Evolutionary conservation across 2,888 invertebrate genomes (phyloP).

Genomic region (Erpobdella octoculata): DNA sequence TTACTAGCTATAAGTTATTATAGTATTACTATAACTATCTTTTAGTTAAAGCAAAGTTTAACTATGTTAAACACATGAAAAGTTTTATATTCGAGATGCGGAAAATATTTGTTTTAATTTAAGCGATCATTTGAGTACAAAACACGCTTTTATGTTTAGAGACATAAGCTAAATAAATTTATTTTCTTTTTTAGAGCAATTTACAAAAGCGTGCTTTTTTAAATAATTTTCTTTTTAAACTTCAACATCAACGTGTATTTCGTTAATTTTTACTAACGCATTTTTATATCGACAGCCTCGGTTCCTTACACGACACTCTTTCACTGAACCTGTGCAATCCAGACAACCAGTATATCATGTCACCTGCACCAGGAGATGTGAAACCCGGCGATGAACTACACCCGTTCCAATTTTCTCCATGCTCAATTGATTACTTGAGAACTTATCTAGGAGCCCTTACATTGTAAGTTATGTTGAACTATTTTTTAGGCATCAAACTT

Average conservation of each 20-base stretch:
- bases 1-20: too few species aligned
- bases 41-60: too few species aligned
- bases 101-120: too few species aligned
- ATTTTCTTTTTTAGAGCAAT: neutral
- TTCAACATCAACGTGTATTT: neutral
- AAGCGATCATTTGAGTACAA: neutral
- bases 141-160: too few species aligned
- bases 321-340: conserved; percentile 30
- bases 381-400: conserved; percentile 32
- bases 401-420: conserved; percentile 39
- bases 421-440: conserved; percentile 36
- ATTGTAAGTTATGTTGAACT: conserved; percentile 25
- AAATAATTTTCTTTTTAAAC: neutral
- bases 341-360: conserved; percentile 40
- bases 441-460: conserved; percentile 27
- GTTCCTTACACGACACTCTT: conserved; percentile 39
- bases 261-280: neutral
- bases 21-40: too few species aligned
- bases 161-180: neutral
- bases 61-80: too few species aligned
- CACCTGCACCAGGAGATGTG: conserved; percentile 35
- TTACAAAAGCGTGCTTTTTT: too few species aligned
- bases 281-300: conserved; percentile 37
- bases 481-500: neutral
- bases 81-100: too few species aligned